Evolutionary conservation across 2,797 vertebrate genomes (phyloP).

Genomic region (Tokudaia muenninki): DNA sequence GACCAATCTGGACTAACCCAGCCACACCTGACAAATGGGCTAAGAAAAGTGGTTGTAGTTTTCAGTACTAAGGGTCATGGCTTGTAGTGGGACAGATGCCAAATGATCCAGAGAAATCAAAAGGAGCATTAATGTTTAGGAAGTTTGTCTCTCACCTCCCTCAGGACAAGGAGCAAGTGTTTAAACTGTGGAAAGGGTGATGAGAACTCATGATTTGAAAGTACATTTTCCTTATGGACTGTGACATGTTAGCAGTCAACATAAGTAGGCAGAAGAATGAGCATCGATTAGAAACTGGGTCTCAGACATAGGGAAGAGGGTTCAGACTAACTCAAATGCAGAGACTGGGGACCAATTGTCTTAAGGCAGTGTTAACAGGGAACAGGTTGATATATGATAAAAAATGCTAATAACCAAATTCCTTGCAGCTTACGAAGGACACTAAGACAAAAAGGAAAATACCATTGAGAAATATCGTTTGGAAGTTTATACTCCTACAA

Average conservation of each 20-base stretch:
- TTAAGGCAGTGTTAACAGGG: neutral
- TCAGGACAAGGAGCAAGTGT: neutral
- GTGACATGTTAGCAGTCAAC: neutral
- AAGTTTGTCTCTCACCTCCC: neutral
- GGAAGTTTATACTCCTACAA: neutral
- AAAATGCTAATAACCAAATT: slow-evolving; percentile 3
- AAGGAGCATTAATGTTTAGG: neutral
- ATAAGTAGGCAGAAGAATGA: neutral
- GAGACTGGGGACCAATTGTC: neutral
- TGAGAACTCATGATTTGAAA: neutral
- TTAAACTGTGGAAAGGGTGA: neutral
- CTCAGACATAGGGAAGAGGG: neutral
- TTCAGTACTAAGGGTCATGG: neutral
- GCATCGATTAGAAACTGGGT: neutral
- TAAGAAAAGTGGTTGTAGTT: neutral
- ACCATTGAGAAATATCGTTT: neutral
- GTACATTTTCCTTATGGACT: neutral
- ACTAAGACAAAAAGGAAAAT: neutral
- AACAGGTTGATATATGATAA: neutral
- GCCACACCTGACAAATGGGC: neutral
- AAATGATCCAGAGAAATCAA: slow-evolving; percentile 33
- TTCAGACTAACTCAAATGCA: neutral
- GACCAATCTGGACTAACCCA: neutral
- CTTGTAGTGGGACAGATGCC: slow-evolving; percentile 12
- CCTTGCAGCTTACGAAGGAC: neutral